A percentile compares a stretch with the other conserved stretches of the same genome.
phyloP scores from a whole-genome alignment of 2,113 vertebrate genomes.

The Guaruba guarouba region DNA sequence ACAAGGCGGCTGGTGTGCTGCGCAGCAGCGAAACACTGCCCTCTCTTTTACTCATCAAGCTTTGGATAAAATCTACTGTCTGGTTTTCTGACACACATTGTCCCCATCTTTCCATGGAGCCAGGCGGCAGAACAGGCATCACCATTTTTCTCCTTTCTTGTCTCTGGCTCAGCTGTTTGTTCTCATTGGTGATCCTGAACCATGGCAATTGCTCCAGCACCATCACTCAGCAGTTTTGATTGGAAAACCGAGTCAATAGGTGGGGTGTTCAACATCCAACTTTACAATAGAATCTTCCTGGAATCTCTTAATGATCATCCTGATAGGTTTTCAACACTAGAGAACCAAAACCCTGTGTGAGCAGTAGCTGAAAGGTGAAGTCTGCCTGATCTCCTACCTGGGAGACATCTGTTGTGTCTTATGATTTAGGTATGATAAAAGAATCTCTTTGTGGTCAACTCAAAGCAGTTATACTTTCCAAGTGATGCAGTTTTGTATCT shows the following conservation, averaged over 20 bases:
- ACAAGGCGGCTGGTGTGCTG: background rate
- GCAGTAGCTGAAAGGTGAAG: background rate
- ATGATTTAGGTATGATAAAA: background rate
- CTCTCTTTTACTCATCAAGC: background rate
- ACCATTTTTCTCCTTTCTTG: background rate
- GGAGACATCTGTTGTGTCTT: background rate
- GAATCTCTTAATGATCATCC: background rate
- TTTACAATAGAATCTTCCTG: background rate
- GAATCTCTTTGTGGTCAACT: background rate
- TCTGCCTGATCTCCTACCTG: background rate
- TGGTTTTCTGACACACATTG: background rate
- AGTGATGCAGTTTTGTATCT: background rate
- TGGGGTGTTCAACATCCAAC: rapidly evolving
- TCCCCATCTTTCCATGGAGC: background rate
- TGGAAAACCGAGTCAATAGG: background rate
- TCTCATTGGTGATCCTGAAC: background rate
- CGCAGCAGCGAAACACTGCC: background rate
- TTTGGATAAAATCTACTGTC: background rate
- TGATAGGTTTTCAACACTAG: background rate
- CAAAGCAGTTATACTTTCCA: background rate
- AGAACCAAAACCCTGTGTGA: background rate
- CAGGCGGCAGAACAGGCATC: background rate
- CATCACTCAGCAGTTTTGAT: background rate
- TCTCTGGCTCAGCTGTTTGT: background rate
- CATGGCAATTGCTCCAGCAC: background rate